Conservation (phyloP, 2,797 vertebrate genomes). For the Dendrocincla fuliginosa region DNA sequence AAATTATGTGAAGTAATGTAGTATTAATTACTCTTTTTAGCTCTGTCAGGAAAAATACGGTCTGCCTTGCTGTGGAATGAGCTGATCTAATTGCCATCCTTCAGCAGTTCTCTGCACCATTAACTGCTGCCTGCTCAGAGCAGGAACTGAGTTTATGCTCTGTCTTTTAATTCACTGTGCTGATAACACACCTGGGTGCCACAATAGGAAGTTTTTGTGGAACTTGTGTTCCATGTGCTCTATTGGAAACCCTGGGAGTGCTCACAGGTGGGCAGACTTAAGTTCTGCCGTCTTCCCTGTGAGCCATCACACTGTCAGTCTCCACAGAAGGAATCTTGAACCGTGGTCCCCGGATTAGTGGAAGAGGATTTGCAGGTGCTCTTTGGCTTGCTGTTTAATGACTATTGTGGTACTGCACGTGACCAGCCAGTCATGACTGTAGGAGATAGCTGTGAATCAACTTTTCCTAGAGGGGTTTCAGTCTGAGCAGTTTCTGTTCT, state of each 20-base stretch:
- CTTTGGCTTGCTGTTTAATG: neutral
- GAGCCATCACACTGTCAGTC: neutral
- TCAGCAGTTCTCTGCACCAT: neutral
- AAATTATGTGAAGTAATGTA: neutral
- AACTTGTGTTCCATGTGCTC: neutral
- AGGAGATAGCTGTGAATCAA: neutral
- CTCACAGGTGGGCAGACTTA: neutral
- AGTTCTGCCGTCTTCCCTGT: neutral
- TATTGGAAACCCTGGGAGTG: neutral
- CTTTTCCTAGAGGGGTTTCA: neutral
- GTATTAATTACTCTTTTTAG: neutral
- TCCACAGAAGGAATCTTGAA: neutral
- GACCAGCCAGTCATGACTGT: neutral
- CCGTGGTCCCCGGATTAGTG: neutral
- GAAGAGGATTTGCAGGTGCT: neutral
- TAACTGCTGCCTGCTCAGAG: neutral
- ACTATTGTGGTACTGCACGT: fast-evolving
- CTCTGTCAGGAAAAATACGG: neutral
- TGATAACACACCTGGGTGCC: neutral
- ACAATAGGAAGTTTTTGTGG: neutral
- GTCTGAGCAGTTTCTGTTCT: neutral
- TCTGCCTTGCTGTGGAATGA: neutral
- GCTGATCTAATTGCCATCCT: neutral
- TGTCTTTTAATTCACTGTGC: neutral
- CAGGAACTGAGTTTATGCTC: neutral